Conservation (phyloP, 2,888 invertebrate species). For the Hypomecis punctinalis region DNA sequence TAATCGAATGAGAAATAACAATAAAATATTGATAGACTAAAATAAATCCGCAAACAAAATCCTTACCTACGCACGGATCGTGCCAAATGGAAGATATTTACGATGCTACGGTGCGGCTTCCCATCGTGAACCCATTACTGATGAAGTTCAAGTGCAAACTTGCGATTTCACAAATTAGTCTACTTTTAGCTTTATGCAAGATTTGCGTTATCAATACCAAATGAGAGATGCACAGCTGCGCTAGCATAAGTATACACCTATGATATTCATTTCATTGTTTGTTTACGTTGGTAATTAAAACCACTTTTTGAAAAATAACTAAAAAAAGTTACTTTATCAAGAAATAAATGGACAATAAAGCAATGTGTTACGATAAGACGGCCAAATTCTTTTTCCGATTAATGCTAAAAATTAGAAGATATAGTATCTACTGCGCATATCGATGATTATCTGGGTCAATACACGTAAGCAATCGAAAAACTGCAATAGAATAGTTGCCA, state of each 20-base stretch:
- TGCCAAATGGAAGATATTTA: constrained; percentile 38
- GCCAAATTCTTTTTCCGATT: too few species aligned
- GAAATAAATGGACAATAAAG: background rate
- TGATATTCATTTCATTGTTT: too few species aligned
- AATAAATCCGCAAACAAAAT: constrained; percentile 33
- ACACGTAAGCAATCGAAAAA: too few species aligned
- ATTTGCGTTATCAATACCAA: too few species aligned
- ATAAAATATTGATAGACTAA: constrained; percentile 26
- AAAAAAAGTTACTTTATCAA: too few species aligned
- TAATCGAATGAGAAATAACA: constrained; percentile 7
- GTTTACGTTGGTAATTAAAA: too few species aligned
- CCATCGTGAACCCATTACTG: constrained; percentile 34
- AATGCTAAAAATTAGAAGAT: background rate
- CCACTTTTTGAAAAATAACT: too few species aligned
- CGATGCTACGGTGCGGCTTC: constrained; percentile 33
- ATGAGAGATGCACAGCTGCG: too few species aligned
- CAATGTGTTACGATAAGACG: background rate
- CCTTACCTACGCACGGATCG: constrained; percentile 17
- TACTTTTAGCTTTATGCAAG: too few species aligned
- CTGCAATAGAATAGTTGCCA: too few species aligned
- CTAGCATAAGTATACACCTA: too few species aligned
- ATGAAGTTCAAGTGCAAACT: constrained; percentile 33
- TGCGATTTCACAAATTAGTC: background rate
- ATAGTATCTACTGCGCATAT: background rate
- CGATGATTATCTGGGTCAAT: background rate